Conservation (phyloP, 2,888 invertebrate species). For the Hybos culiciformis region DNA sequence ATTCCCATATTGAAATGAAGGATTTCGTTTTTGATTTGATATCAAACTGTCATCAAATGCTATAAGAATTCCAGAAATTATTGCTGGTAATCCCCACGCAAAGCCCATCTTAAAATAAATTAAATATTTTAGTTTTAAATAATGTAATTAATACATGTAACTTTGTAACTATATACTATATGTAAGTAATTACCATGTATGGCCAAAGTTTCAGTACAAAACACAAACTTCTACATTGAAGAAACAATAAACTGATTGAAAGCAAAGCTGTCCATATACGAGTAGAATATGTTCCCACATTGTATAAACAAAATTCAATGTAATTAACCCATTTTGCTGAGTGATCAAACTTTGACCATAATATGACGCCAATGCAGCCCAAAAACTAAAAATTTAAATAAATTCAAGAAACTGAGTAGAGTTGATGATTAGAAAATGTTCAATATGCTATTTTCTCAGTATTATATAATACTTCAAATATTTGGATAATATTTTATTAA, state of each 20-base stretch:
- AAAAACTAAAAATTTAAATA: constrained; percentile 38
- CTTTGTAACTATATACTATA: background rate
- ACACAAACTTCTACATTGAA: constrained; percentile 71
- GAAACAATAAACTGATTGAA: constrained; percentile 64
- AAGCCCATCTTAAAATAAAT: constrained; percentile 39
- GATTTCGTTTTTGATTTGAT: constrained; percentile 48
- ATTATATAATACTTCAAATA: background rate
- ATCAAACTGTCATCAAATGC: constrained; percentile 38
- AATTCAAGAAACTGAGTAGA: no score
- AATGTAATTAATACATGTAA: background rate
- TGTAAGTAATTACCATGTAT: constrained; percentile 38
- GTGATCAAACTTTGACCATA: constrained; percentile 50
- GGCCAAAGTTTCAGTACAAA: constrained; percentile 67
- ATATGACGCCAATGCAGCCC: constrained; percentile 57
- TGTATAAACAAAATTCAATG: constrained; percentile 61
- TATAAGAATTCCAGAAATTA: constrained; percentile 53
- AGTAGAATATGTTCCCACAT: constrained; percentile 65
- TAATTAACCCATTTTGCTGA: constrained; percentile 49
- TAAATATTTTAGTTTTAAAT: constrained; percentile 3
- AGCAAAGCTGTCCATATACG: constrained; percentile 76
- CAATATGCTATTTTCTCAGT: background rate
- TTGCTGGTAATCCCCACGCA: constrained; percentile 51
- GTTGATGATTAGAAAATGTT: background rate
- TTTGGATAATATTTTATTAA: background rate
- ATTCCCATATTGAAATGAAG: constrained; percentile 64